These are phyloP conservation scores for Natrix natrix DNA, from an alignment of 2,797 vertebrate species.

Conservation along the genomic window DNA sequence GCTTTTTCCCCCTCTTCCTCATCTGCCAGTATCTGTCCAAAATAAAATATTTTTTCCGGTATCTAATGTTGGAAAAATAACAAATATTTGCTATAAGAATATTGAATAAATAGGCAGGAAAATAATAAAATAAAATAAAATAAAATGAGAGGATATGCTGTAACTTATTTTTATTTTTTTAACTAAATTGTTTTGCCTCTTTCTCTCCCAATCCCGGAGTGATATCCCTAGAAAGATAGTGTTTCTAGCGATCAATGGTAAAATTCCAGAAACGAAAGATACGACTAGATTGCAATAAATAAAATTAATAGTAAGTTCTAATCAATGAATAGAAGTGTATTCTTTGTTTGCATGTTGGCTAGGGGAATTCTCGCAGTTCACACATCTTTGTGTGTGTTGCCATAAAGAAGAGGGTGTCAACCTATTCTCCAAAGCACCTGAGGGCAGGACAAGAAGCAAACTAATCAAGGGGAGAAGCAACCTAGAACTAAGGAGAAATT, in stretches of 20 bases:
- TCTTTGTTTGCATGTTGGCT: background rate
- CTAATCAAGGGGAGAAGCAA: too few species aligned
- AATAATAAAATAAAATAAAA: background rate
- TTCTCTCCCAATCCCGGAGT: background rate
- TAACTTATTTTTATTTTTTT: background rate
- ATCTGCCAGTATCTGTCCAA: background rate
- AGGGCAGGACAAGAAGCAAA: too few species aligned
- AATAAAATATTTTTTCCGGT: background rate
- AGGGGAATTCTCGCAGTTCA: too few species aligned
- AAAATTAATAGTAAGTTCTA: background rate
- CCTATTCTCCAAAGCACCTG: too few species aligned
- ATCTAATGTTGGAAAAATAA: background rate
- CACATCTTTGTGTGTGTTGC: too few species aligned
- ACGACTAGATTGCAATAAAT: background rate
- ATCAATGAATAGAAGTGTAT: background rate
- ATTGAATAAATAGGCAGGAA: background rate
- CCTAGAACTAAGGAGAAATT: too few species aligned
- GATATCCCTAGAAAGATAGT: background rate
- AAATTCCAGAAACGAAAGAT: background rate
- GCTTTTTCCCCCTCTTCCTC: background rate
- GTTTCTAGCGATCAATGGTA: background rate
- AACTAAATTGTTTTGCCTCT: background rate
- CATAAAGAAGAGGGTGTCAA: too few species aligned
- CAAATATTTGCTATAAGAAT: background rate
- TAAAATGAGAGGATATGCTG: background rate